These are phyloP conservation scores for Ylistrum balloti DNA, from an alignment of 1,140 invertebrate species.

Conservation along the genomic window DNA sequence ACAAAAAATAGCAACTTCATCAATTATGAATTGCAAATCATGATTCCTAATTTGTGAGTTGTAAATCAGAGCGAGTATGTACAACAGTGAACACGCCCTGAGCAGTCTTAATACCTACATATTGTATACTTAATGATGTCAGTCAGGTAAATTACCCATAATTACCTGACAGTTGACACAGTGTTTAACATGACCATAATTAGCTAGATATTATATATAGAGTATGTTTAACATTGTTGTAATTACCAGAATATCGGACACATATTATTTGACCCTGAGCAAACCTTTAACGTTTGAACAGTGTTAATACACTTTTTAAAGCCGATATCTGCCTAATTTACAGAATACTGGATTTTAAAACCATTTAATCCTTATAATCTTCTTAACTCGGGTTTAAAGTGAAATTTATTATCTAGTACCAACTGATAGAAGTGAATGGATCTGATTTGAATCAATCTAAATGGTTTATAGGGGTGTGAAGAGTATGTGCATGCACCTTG, in stretches of 20 bases:
- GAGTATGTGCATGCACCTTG: background rate
- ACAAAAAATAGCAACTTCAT: no score
- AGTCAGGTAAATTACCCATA: slow-evolving; percentile 1
- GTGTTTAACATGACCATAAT: background rate
- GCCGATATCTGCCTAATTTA: background rate
- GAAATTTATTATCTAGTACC: background rate
- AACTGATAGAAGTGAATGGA: background rate
- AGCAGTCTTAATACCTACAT: background rate
- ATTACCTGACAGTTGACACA: slow-evolving; percentile 1
- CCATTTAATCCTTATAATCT: background rate
- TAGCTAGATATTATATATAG: background rate
- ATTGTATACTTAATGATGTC: background rate
- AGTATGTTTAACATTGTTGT: background rate
- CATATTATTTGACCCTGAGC: background rate
- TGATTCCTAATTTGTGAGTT: background rate
- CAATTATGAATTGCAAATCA: background rate
- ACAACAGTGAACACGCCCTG: background rate
- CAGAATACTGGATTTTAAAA: background rate
- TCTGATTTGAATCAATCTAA: no score
- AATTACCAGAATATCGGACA: background rate
- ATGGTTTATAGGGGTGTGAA: no score
- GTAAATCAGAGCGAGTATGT: background rate
- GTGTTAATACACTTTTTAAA: background rate
- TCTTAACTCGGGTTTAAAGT: background rate
- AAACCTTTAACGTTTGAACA: background rate